These are phyloP conservation scores for Oceanodroma leucorhoa DNA, from an alignment of 2,797 vertebrate genomes.

Conservation along the genomic window DNA sequence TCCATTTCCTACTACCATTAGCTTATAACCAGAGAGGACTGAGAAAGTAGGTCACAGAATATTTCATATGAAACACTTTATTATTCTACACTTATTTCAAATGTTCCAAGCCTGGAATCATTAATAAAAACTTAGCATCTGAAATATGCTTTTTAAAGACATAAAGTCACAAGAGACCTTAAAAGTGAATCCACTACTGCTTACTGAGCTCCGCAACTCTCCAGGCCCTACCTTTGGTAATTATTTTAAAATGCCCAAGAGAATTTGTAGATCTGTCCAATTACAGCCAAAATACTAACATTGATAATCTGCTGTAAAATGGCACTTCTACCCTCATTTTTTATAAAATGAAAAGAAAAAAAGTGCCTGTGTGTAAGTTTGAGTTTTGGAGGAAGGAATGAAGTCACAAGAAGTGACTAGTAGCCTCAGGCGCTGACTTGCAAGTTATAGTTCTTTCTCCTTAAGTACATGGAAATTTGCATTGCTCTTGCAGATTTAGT, in stretches of 20 bases:
- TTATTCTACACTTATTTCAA: conserved; percentile 21
- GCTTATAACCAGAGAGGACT: not conserved
- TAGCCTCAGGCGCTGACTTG: not conserved
- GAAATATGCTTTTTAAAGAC: conserved; percentile 15
- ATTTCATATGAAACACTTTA: conserved; percentile 12
- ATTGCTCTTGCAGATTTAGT: not conserved
- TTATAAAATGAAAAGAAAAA: not conserved
- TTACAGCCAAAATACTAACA: conserved; percentile 56
- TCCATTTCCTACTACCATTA: not conserved
- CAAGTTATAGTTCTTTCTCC: not conserved
- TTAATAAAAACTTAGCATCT: conserved; percentile 46
- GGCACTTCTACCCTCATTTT: not conserved
- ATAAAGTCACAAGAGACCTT: conserved; percentile 12
- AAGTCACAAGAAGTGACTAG: not conserved
- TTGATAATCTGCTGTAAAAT: conserved; percentile 37
- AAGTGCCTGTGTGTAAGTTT: not conserved
- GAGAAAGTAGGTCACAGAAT: conserved; percentile 29
- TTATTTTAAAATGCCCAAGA: conserved; percentile 61
- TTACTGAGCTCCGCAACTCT: conserved; percentile 59
- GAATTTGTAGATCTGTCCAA: conserved; percentile 59
- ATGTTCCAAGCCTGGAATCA: conserved; percentile 5
- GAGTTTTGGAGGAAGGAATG: not conserved
- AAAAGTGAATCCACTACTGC: conserved; percentile 27
- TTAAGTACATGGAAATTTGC: not conserved
- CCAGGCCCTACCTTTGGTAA: conserved; percentile 39